Conservation (phyloP, 2,113 vertebrate species). For the Brachyhypopomus occidentalis region DNA sequence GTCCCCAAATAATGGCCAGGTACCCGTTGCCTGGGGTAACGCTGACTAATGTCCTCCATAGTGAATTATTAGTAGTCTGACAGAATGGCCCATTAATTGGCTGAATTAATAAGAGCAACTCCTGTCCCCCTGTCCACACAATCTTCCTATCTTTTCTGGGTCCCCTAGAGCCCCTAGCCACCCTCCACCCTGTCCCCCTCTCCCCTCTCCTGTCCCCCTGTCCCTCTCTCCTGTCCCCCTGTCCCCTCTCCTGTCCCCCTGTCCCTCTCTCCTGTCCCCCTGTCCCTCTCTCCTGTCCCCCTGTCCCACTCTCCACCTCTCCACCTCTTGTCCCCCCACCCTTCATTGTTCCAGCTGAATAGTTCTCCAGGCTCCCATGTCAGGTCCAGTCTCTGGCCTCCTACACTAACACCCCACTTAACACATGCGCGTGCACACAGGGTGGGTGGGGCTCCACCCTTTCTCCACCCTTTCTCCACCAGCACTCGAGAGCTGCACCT, state of each 20-base stretch:
- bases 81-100: constrained; percentile 3
- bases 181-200: constrained; percentile 40
- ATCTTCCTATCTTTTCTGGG: too few relatives aligned
- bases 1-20: not conserved
- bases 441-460: constrained; percentile 25
- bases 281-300: constrained; percentile 7
- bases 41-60: constrained; percentile 9
- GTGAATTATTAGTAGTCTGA: not conserved
- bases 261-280: constrained; percentile 59
- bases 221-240: constrained; percentile 49
- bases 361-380: too few relatives aligned
- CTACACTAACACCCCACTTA: constrained; percentile 59
- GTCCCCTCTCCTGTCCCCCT: constrained; percentile 60
- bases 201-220: constrained; percentile 60
- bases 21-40: not conserved
- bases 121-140: too few relatives aligned
- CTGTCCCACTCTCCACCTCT: too few relatives aligned
- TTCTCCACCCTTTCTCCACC: constrained; percentile 56
- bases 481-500: constrained; percentile 10
- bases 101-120: constrained; percentile 9
- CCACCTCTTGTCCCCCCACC: too few relatives aligned
- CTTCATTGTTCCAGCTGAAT: too few relatives aligned
- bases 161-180: too few relatives aligned
- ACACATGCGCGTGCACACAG: constrained; percentile 15
- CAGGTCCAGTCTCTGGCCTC: constrained; percentile 69